Conservation (phyloP, 2,888 invertebrate genomes). For the Drosophila eohydei region DNA sequence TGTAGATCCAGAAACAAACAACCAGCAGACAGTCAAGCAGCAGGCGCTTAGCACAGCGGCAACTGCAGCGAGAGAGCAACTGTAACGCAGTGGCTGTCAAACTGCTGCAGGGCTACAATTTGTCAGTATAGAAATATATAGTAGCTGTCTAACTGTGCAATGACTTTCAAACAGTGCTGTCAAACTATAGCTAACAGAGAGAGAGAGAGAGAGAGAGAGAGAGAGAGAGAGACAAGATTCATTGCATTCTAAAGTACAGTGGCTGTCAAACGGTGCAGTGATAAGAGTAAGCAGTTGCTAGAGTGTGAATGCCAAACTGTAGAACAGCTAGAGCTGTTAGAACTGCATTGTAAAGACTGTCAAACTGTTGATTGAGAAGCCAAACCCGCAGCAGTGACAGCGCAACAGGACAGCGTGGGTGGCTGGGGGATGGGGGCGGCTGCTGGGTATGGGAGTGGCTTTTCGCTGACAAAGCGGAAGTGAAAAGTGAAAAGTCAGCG, state of each 20-base stretch:
- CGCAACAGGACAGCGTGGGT: background rate
- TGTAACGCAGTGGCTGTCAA: background rate
- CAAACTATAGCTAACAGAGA: no score
- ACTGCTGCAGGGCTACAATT: background rate
- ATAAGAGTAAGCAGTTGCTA: no score
- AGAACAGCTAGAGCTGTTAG: background rate
- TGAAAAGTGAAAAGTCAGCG: conserved; percentile 69
- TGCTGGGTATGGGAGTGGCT: background rate
- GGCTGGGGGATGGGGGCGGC: background rate
- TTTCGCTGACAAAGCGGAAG: conserved; percentile 12
- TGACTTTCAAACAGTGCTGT: conserved; percentile 28
- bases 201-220: no score
- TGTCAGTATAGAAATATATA: no score
- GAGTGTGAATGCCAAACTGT: no score
- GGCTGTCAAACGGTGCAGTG: background rate
- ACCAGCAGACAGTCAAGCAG: background rate
- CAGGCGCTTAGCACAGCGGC: no score
- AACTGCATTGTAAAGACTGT: background rate
- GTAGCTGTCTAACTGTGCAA: conserved; percentile 1
- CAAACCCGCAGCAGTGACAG: background rate
- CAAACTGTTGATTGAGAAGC: background rate
- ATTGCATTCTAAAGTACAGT: background rate
- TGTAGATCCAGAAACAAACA: background rate
- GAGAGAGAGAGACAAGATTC: no score
- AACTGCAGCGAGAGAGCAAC: background rate